phyloP scores from a whole-genome alignment of 2,797 vertebrate species.

The Perodicticus potto region DNA sequence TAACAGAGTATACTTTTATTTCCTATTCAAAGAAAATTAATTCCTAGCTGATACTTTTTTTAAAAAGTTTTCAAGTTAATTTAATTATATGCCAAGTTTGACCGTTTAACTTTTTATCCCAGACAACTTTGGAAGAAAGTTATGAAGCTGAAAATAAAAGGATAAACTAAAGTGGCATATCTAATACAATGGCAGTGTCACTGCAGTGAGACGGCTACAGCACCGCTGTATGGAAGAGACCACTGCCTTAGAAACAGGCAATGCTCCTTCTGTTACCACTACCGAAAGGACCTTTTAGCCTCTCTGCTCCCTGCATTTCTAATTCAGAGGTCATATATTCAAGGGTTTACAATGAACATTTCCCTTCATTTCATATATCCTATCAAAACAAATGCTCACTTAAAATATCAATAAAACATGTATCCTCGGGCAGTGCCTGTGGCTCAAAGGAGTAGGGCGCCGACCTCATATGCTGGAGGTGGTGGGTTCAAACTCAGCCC shows the following conservation, averaged over 20 bases:
- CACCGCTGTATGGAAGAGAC: not conserved
- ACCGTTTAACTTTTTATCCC: slow-evolving; percentile 56
- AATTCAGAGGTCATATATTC: not conserved
- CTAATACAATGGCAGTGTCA: not conserved
- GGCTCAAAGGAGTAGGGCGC: too few relatives aligned
- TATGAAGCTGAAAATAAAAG: slow-evolving; percentile 48
- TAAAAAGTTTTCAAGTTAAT: not conserved
- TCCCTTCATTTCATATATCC: not conserved
- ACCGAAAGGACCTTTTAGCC: not conserved
- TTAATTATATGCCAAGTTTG: slow-evolving; percentile 18
- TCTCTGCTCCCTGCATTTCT: not conserved
- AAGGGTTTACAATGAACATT: not conserved
- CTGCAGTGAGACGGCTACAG: not conserved
- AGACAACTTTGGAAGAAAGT: slow-evolving; percentile 8
- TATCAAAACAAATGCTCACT: not conserved
- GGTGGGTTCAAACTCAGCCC: too few relatives aligned
- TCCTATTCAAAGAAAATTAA: slow-evolving; percentile 36
- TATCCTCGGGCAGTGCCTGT: not conserved
- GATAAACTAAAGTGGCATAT: not conserved
- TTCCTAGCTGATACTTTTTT: slow-evolving; percentile 22
- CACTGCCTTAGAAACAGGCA: not conserved
- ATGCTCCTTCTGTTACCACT: not conserved
- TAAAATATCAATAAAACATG: not conserved
- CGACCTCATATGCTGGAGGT: too few relatives aligned
- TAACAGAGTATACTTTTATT: slow-evolving; percentile 60